Evolutionary conservation across 1,140 invertebrate species (phyloP).

Genomic region (Tetramorium simillimum): DNA sequence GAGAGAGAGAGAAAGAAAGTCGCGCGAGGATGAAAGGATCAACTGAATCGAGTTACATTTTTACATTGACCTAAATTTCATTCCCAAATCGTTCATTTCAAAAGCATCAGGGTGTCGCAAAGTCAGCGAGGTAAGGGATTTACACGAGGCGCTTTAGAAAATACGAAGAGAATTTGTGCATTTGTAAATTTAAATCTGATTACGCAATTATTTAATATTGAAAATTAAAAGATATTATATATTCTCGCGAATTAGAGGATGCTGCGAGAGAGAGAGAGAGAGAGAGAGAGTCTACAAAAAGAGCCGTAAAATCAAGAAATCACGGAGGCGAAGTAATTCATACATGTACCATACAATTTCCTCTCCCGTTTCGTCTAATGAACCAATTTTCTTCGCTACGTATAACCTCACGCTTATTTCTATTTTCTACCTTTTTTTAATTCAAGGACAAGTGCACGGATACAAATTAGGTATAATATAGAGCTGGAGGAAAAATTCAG

Average conservation of each 20-base stretch:
- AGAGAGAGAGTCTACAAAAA: neutral
- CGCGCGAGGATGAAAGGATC: constrained; percentile 43
- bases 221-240: neutral
- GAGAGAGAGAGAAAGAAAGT: too few species aligned
- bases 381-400: neutral
- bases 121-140: neutral
- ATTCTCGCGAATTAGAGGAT: neutral
- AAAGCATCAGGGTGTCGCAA: neutral
- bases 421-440: neutral
- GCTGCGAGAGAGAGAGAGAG: neutral
- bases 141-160: neutral
- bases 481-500: neutral
- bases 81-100: neutral
- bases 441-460: neutral
- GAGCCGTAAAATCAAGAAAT: neutral
- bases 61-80: constrained; percentile 37
- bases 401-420: neutral
- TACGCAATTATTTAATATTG: constrained; percentile 5
- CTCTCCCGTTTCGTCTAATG: neutral
- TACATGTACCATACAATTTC: neutral
- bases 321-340: neutral
- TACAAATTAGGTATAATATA: neutral
- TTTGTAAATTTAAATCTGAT: neutral
- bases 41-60: constrained; percentile 55
- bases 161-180: neutral